These are phyloP conservation scores for Terebella lapidaria DNA, from an alignment of 2,888 invertebrate genomes.

Conservation along the genomic window DNA sequence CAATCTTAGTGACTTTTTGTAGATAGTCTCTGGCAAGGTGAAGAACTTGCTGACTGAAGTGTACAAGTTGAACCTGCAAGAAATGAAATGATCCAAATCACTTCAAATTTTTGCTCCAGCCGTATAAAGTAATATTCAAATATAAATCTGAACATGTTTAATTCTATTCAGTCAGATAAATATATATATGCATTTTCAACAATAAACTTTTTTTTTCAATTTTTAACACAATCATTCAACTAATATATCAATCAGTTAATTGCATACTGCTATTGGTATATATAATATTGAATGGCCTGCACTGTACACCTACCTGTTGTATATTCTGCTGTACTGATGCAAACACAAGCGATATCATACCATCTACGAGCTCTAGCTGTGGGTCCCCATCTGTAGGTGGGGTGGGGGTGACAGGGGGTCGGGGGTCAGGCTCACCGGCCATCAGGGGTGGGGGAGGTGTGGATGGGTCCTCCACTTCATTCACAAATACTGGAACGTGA, in stretches of 20 bases:
- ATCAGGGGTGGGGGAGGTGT: not conserved
- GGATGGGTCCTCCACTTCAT: no score
- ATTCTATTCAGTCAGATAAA: no score
- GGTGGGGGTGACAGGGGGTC: not conserved
- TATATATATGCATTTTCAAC: no score
- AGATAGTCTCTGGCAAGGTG: slow-evolving; percentile 27
- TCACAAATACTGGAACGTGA: no score
- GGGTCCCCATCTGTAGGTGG: not conserved
- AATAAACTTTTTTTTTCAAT: no score
- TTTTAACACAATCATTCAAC: not conserved
- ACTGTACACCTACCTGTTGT: not conserved
- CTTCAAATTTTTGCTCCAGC: no score
- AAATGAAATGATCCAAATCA: no score
- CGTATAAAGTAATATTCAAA: no score
- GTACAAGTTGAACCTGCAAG: slow-evolving; percentile 19
- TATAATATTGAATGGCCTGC: not conserved
- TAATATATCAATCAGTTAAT: not conserved
- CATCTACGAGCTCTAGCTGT: not conserved
- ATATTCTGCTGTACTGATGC: not conserved
- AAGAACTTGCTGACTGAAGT: slow-evolving; percentile 38
- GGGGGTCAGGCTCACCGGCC: not conserved
- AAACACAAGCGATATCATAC: not conserved
- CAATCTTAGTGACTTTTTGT: slow-evolving; percentile 4
- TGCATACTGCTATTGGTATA: not conserved
- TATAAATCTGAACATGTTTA: no score